A percentile compares a stretch with the other conserved stretches of the same genome.
phyloP scores from a whole-genome alignment of 2,113 vertebrate species.

The Ancistrus triradiatus region DNA sequence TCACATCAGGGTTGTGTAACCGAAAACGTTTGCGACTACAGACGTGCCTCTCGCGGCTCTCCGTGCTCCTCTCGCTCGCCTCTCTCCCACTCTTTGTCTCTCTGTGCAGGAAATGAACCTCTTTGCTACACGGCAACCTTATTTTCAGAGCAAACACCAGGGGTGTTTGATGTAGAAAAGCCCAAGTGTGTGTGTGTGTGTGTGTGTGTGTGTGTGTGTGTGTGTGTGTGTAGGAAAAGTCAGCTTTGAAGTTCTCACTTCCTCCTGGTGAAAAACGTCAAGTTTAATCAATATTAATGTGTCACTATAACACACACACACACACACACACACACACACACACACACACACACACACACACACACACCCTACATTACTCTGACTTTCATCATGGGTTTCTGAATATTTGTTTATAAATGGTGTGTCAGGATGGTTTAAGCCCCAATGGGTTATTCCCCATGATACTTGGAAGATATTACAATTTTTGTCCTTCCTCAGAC shows the following conservation, averaged over 20 bases:
- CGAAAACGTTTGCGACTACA: not conserved
- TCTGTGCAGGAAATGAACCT: conserved; percentile 42
- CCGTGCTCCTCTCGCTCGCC: not conserved
- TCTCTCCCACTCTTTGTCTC: not conserved
- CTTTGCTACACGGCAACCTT: conserved; percentile 34
- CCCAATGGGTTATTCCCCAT: too few relatives aligned
- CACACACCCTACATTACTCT: too few relatives aligned
- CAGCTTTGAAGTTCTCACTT: conserved; percentile 49
- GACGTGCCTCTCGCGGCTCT: not conserved
- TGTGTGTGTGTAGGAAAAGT: conserved; percentile 42
- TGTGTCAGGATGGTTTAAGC: too few relatives aligned
- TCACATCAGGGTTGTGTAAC: not conserved
- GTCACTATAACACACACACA: too few relatives aligned
- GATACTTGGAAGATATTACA: too few relatives aligned
- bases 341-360: too few relatives aligned
- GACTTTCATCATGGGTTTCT: too few relatives aligned
- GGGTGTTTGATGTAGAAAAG: conserved; percentile 42
- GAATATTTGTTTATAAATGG: too few relatives aligned
- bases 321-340: too few relatives aligned
- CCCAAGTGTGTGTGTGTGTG: conserved; percentile 18
- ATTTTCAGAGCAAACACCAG: conserved; percentile 38
- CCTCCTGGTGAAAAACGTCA: conserved; percentile 42
- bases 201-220: conserved; percentile 32
- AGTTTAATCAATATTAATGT: conserved; percentile 48
- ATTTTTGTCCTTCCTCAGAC: too few relatives aligned